Percentiles rank a stretch among this genome's conserved stretches.
These are phyloP conservation scores for Drosophila nr. perissopoda DNA, from an alignment of 2,888 invertebrate species.

Conservation along the genomic window DNA sequence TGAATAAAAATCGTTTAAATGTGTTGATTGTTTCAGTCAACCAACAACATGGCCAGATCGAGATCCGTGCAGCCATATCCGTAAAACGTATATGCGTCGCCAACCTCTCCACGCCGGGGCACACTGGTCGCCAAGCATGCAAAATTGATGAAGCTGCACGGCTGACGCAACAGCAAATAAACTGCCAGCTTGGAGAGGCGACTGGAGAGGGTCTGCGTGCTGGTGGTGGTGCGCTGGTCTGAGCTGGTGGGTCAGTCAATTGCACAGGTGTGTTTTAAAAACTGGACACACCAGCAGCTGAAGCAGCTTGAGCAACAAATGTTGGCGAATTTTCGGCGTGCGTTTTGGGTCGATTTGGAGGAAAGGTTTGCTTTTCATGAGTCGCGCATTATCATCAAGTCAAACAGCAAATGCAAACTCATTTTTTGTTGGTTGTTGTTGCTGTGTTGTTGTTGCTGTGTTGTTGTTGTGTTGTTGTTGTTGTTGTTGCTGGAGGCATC, in stretches of 20 bases:
- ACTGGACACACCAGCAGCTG: slow-evolving; percentile 31
- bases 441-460: slow-evolving; percentile 17
- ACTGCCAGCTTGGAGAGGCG: slow-evolving; percentile 46
- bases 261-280: slow-evolving; percentile 38
- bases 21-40: slow-evolving; percentile 70
- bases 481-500: slow-evolving; percentile 33
- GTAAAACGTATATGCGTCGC: slow-evolving; percentile 31
- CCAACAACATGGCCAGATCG: slow-evolving; percentile 14
- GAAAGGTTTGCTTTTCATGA: slow-evolving; percentile 15
- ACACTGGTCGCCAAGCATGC: slow-evolving; percentile 44
- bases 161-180: slow-evolving; percentile 51
- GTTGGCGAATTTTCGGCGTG: slow-evolving; percentile 19
- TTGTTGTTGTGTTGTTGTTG: slow-evolving; percentile 15
- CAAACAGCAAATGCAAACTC: slow-evolving; percentile 77
- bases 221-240: neutral
- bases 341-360: slow-evolving; percentile 14
- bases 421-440: slow-evolving; percentile 55
- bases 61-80: slow-evolving; percentile 19
- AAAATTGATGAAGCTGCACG: slow-evolving; percentile 62
- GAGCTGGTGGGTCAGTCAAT: slow-evolving; percentile 8
- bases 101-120: slow-evolving; percentile 20
- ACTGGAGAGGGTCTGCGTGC: slow-evolving; percentile 1
- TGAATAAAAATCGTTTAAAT: slow-evolving; percentile 74
- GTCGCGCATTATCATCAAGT: slow-evolving; percentile 81
- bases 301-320: slow-evolving; percentile 36